Conservation (phyloP, 2,888 invertebrate species). For the Mimumesa dahlbomi region DNA sequence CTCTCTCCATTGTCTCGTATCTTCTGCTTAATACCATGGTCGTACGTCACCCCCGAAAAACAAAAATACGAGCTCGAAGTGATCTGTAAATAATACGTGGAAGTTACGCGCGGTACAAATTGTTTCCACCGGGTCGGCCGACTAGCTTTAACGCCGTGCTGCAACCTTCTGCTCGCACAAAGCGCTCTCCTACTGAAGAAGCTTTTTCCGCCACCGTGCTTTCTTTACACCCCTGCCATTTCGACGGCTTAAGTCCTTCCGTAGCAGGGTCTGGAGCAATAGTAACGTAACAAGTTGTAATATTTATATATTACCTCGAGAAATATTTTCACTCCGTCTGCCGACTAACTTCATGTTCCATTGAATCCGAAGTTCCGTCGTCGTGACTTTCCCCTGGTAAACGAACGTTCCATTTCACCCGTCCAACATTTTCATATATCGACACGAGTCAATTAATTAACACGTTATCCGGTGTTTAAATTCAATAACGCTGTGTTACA, state of each 20-base stretch:
- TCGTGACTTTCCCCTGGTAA: too few species aligned
- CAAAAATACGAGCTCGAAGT: conserved; percentile 10
- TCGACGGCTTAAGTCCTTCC: conserved; percentile 49
- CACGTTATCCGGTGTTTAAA: too few species aligned
- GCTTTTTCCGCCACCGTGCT: conserved; percentile 44
- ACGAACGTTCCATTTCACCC: too few species aligned
- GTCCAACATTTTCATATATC: too few species aligned
- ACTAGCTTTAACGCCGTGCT: conserved; percentile 20
- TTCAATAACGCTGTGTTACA: too few species aligned
- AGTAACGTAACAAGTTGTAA: conserved; percentile 46
- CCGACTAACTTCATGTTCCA: too few species aligned
- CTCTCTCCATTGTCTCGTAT: too few species aligned
- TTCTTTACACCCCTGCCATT: conserved; percentile 41
- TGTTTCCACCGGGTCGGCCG: conserved; percentile 7
- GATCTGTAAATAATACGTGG: conserved; percentile 35
- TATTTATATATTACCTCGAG: conserved; percentile 41
- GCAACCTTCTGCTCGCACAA: conserved; percentile 17
- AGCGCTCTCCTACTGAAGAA: conserved; percentile 33
- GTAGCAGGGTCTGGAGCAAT: conserved; percentile 11
- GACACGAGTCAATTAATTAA: too few species aligned
- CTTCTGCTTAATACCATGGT: too few species aligned
- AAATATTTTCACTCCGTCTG: conserved; percentile 23
- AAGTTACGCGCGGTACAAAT: conserved; percentile 39
- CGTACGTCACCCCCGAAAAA: not conserved
- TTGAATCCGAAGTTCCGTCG: too few species aligned